Evolutionary conservation across 2,113 vertebrate species (phyloP), one percentile per base, ranked within the genome.

Genomic region (Rallus limicola): DNA sequence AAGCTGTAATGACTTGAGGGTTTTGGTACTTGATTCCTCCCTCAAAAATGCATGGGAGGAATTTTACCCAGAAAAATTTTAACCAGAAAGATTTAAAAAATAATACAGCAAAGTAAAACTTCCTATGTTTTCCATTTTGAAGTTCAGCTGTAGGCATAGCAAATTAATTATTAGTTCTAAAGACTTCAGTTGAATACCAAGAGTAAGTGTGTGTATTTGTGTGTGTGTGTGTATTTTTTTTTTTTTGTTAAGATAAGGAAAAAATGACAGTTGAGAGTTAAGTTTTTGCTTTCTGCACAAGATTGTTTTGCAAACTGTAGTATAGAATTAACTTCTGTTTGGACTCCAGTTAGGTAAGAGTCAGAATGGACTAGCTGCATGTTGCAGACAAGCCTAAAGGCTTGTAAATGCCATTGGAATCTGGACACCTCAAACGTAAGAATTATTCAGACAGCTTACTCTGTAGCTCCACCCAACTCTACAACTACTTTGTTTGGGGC

Each of bases 201-300:
- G 21, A 36, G 24, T 55, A 2, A 0, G 0, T 31, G 8, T 55
- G 19, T 24, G 1, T 78, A 3, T n/a, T 13, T 74, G 8, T 33
- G 10, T 16, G 1, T 55, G 10, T 19, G n/a, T 36, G 36, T 36
- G 36, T 36, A 36, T 36, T 36, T 36, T 36, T 9, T 34, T 23
- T 55, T 60, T 44, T 78, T n/a, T n/a, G n/a, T n/a, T 33, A n/a
- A 42, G 21, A 17, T 29, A 69, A 79, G 15, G 18, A 20, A 50
- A 70, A 55, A 48, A 3, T 18, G 34, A 1, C 12, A 44, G 10
- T 48, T 64, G 9, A 38, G 16, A 53, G 19, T 86, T 65, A 74
- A 86, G 11, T 4, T 74, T 84, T 86, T 89, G 13, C 80, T 13
- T 79, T 64, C n/a, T 59, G 31, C 7, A 60, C 7, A n/a, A 52